Evolutionary conservation across 2,113 vertebrate species (phyloP).

Genomic region (Mesitornis unicolor): DNA sequence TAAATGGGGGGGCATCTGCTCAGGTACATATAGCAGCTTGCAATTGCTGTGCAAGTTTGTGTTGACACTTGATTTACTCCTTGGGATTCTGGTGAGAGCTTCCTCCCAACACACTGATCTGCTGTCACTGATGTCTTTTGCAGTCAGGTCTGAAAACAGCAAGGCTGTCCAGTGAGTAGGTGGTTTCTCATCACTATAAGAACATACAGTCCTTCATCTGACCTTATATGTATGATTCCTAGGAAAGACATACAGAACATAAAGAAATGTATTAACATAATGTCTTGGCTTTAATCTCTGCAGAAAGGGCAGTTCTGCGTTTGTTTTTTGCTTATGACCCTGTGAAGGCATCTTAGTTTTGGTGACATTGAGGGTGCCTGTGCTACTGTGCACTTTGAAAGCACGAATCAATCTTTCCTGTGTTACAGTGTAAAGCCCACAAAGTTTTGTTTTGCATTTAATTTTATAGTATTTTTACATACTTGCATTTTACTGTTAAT

Average conservation of each 20-base stretch:
- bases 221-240: background rate
- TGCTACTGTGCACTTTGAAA: background rate
- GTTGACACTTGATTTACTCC: background rate
- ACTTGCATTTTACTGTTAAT: background rate
- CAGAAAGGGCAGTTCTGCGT: background rate
- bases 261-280: background rate
- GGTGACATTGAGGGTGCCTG: background rate
- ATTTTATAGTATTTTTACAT: background rate
- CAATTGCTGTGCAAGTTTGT: background rate
- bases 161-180: accelerated
- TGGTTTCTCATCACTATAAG: background rate
- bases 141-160: background rate
- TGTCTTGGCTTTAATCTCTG: background rate
- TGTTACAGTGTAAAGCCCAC: background rate
- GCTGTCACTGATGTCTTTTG: background rate
- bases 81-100: background rate
- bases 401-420: background rate
- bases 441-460: background rate
- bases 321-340: background rate
- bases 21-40: accelerated
- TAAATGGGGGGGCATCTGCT: accelerated
- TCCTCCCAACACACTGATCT: background rate
- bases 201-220: background rate
- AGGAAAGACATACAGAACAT: background rate
- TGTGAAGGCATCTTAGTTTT: background rate